These are phyloP conservation scores for Phylloscopus trochilus DNA, from an alignment of 2,113 vertebrate species.

Conservation along the genomic window DNA sequence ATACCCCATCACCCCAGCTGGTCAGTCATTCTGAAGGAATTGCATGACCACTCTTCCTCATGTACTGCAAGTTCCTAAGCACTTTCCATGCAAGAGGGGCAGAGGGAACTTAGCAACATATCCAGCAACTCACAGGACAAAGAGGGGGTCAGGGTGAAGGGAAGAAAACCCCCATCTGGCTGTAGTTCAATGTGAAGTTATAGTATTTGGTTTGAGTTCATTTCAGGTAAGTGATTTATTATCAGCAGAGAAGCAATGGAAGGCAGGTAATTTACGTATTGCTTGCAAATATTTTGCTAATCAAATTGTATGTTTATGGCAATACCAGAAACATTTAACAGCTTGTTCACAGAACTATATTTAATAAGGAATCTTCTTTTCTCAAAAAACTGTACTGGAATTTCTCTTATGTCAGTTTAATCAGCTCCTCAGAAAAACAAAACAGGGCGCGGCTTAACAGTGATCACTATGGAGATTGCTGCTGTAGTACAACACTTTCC, in stretches of 20 bases:
- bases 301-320: background rate
- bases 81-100: background rate
- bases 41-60: rapidly evolving
- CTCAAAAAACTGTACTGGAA: background rate
- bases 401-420: background rate
- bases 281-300: background rate
- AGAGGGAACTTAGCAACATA: background rate
- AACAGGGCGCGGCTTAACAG: background rate
- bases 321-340: background rate
- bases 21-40: background rate
- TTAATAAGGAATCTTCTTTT: background rate
- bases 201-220: background rate
- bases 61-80: background rate
- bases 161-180: background rate
- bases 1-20: rapidly evolving
- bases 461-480: background rate
- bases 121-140: background rate
- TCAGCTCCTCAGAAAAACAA: background rate
- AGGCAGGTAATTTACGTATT: background rate
- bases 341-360: background rate
- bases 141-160: background rate
- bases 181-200: background rate
- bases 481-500: background rate
- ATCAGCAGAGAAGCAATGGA: background rate
- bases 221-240: constrained; percentile 11